Conservation (phyloP, 2,113 vertebrate species). For the Notothenia rossii region DNA sequence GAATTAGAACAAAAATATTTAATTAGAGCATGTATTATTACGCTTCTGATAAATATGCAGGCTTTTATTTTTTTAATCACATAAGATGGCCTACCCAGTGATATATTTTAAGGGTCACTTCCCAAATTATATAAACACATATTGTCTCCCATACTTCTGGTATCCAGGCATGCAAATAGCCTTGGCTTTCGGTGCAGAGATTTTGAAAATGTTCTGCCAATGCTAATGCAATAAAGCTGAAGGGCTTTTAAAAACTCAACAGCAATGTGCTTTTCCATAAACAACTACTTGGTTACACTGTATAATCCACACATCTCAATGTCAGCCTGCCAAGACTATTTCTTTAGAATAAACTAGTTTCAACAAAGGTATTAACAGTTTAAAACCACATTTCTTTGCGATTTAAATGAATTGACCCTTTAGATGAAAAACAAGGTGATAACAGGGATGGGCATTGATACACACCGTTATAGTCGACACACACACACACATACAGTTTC, state of each 20-base stretch:
- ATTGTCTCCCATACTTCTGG: background rate
- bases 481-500: constrained; percentile 10
- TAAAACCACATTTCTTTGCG: background rate
- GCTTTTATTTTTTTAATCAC: constrained; percentile 5
- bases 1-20: constrained; percentile 45
- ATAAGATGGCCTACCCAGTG: background rate
- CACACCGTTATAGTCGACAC: background rate
- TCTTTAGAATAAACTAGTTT: background rate
- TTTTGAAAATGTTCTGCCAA: background rate
- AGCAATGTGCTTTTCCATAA: background rate
- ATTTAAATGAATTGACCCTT: constrained; percentile 14
- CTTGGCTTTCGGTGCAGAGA: background rate
- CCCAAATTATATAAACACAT: background rate
- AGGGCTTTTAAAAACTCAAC: background rate
- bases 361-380: background rate
- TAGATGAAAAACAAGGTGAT: background rate
- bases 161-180: background rate
- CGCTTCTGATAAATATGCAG: constrained; percentile 29
- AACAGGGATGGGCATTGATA: constrained; percentile 10
- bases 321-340: background rate
- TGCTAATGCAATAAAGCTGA: background rate
- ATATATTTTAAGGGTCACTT: background rate
- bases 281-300: background rate
- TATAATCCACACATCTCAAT: background rate
- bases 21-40: constrained; percentile 46